phyloP scores from a whole-genome alignment of 2,113 vertebrate species.

The Agapornis roseicollis region DNA sequence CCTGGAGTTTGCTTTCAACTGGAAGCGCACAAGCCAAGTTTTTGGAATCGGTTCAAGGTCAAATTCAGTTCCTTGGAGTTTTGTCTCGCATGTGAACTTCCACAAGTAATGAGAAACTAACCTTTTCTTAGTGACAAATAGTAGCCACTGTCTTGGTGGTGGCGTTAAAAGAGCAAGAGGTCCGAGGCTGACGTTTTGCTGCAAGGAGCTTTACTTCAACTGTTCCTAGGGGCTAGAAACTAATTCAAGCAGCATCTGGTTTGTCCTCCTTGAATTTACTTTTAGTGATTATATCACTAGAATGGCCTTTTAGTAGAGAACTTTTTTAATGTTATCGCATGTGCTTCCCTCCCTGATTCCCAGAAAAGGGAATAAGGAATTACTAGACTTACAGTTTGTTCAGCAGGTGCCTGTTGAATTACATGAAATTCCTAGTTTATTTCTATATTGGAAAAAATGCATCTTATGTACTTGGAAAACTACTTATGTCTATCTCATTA shows the following conservation, averaged over 20 bases:
- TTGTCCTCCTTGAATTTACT: not conserved
- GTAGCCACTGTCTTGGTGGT: not conserved
- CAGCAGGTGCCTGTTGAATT: not conserved
- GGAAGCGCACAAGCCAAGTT: slow-evolving; percentile 23
- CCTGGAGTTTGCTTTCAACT: slow-evolving; percentile 57
- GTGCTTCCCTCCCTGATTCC: not conserved
- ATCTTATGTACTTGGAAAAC: not conserved
- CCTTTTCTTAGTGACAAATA: not conserved
- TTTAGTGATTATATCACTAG: not conserved
- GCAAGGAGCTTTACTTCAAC: not conserved
- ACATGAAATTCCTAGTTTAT: not conserved
- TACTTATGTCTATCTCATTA: not conserved
- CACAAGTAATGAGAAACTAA: not conserved
- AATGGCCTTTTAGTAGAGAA: not conserved
- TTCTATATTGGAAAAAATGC: not conserved
- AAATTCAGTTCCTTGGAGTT: slow-evolving; percentile 63
- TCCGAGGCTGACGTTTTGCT: not conserved
- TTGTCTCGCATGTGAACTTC: slow-evolving; percentile 36
- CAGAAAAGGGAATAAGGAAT: not conserved
- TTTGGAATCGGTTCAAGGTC: slow-evolving; percentile 63
- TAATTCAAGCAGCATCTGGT: not conserved
- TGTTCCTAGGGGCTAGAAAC: not conserved
- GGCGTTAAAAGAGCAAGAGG: not conserved
- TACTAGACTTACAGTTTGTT: not conserved
- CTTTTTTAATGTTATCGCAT: not conserved